A percentile compares a stretch with the other conserved stretches of the same genome.
Evolutionary conservation across 2,113 vertebrate genomes (phyloP).

Genomic region (Otis tarda): DNA sequence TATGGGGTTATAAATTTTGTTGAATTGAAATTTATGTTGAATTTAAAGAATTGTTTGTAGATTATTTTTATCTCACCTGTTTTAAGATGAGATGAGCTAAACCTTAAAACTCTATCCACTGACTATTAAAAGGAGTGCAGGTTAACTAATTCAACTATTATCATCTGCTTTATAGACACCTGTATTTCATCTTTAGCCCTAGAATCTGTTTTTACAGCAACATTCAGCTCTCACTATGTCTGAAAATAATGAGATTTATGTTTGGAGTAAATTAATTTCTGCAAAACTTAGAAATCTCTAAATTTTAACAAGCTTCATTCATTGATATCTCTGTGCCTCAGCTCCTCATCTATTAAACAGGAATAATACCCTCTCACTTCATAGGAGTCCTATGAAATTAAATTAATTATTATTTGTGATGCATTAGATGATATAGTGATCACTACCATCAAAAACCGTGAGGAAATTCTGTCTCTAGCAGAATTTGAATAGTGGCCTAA

Average conservation of each 20-base stretch:
- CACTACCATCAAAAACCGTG: neutral
- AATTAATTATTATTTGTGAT: constrained; percentile 16
- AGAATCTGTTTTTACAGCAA: neutral
- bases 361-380: neutral
- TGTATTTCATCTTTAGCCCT: neutral
- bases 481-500: neutral
- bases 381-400: neutral
- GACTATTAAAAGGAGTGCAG: neutral
- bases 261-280: neutral
- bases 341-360: neutral
- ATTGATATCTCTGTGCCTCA: neutral
- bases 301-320: neutral
- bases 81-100: neutral
- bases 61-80: neutral
- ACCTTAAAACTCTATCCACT: neutral
- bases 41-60: neutral
- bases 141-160: neutral
- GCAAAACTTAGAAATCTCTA: neutral
- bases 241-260: neutral
- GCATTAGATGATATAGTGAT: neutral
- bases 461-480: neutral
- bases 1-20: neutral
- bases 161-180: neutral
- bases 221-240: neutral
- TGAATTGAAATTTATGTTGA: neutral